A percentile compares a stretch with the other conserved stretches of the same genome.
Evolutionary conservation across 2,888 invertebrate genomes (phyloP).

Genomic region (Thyatira batis): DNA sequence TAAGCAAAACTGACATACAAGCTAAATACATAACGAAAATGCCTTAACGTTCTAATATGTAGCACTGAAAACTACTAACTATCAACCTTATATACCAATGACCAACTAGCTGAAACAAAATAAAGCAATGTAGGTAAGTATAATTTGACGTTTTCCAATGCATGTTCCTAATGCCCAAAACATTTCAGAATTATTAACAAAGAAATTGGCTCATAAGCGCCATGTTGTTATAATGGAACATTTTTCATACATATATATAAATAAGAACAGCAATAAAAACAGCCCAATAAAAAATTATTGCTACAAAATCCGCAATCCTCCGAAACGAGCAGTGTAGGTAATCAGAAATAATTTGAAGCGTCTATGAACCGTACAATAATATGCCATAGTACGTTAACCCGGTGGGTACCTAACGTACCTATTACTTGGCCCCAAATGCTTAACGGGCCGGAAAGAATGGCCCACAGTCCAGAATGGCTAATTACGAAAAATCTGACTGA

Average conservation of each 20-base stretch:
- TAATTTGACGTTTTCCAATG: too few species aligned
- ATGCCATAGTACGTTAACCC: neutral
- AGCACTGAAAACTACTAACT: too few species aligned
- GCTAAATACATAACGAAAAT: too few species aligned
- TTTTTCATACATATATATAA: neutral
- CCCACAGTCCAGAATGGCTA: conserved; percentile 21
- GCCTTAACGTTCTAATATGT: too few species aligned
- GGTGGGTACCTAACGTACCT: conserved; percentile 18
- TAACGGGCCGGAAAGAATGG: conserved; percentile 8
- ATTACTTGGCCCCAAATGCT: conserved; percentile 3
- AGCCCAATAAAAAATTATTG: neutral
- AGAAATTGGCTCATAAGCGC: neutral
- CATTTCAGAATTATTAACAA: too few species aligned
- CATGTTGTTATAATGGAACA: neutral
- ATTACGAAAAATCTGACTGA: conserved; percentile 27
- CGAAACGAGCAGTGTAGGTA: neutral
- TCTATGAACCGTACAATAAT: conserved; percentile 1
- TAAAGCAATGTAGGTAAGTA: too few species aligned
- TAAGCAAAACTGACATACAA: too few species aligned
- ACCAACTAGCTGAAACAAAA: too few species aligned
- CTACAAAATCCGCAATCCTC: neutral
- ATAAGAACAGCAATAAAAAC: neutral
- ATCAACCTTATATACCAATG: too few species aligned
- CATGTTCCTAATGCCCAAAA: too few species aligned
- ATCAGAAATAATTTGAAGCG: neutral